These are phyloP conservation scores for Lycaena phlaeas DNA, from an alignment of 2,888 invertebrate species.

Conservation along the genomic window DNA sequence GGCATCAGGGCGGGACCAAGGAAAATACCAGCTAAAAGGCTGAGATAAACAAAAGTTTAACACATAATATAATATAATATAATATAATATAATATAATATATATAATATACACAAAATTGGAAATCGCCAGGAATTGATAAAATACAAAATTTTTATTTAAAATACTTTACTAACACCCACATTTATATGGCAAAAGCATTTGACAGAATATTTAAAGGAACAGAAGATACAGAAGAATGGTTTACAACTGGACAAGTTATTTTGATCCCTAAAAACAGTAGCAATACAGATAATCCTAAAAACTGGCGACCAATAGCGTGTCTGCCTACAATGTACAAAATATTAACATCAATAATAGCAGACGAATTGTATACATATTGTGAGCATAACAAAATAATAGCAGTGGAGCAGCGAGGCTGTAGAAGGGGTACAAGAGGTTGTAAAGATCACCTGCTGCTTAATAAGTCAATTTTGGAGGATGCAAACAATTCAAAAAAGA, in stretches of 20 bases:
- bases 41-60: no score
- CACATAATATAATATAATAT: no score
- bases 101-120: no score
- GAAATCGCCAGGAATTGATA: slow-evolving; percentile 7
- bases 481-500: slow-evolving; percentile 10
- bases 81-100: no score
- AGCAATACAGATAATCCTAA: background rate
- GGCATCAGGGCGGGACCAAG: no score
- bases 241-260: slow-evolving; percentile 3
- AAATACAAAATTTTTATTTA: slow-evolving; percentile 10
- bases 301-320: slow-evolving; percentile 14
- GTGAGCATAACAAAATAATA: slow-evolving; percentile 9
- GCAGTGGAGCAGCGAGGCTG: slow-evolving; percentile 14
- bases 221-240: background rate
- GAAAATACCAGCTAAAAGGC: no score
- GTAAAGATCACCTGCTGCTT: slow-evolving; percentile 13
- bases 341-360: slow-evolving; percentile 11
- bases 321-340: slow-evolving; percentile 14
- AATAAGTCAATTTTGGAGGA: slow-evolving; percentile 14
- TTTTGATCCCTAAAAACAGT: background rate
- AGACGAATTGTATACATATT: slow-evolving; percentile 8
- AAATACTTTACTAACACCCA: slow-evolving; percentile 9
- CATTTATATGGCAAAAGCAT: background rate
- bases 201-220: background rate
- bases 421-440: slow-evolving; percentile 10